Base-by-base conservation (phyloP, 2,113 vertebrate genomes). In the Peromyscus maniculatus region DNA sequence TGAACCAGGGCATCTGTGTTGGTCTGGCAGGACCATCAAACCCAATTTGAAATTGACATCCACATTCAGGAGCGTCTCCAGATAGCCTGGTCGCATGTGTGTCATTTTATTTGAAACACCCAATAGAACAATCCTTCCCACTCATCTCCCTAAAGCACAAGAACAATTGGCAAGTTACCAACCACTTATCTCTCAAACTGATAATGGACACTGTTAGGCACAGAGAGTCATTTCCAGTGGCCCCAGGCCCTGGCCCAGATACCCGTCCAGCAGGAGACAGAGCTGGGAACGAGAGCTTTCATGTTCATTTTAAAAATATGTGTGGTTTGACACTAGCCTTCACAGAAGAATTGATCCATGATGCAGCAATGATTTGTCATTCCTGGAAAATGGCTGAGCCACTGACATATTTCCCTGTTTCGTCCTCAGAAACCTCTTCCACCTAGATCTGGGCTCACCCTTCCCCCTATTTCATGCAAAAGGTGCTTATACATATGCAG, bases 91-190 rank as follows among this genome's bases (percentile, higher is more conserved):
- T 86, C 84, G 26, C 9, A n/a, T 91, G 96, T 71, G 24, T 57
- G 31, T 89, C 57, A 36, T 91, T 86, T 84, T 92, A 52, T 93
- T 84, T 92, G 92, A 89, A 97, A 91, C n/a, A 16, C 39, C 55
- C 66, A 12, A 11, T 69, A 74, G 67, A 89, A 69, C 39, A 66
- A 74, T 80, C 57, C 52, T 92, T 91, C 79, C 0, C 39, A 52
- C 39, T 84, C 66, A 74, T 95, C 93, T 90, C 46, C 75, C 87
- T 90, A 67, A 72, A 82, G 90, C 93, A 39, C 84, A 89, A 96
- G 84, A 89, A 67, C 88, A 94, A 72, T 84, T 97, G 95, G 57
- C 94, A 97, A 89, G 64, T 75, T 87, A 89, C 59, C 66, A 96
- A 66, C 84, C 79, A 78, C 78, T 96, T 94, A 39, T 52, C 59